Base-by-base conservation (phyloP, 2,888 invertebrate genomes). In the Drosophila vallismaia region DNA sequence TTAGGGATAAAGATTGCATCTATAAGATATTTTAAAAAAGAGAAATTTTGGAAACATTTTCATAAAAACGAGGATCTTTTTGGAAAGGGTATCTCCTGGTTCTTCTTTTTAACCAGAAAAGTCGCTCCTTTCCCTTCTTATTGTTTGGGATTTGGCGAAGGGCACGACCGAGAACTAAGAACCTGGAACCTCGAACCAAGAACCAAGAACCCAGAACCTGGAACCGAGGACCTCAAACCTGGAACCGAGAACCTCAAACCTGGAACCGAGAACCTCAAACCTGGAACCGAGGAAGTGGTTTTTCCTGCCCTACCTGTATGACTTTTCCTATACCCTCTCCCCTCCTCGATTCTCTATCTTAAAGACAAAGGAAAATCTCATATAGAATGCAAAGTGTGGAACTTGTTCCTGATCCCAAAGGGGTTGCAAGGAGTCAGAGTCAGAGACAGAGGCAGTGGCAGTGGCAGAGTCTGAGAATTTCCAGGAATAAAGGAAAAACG, bases 301-400 rank as follows among this genome's bases (percentile, higher is more conserved):
- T 71, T 75, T 81, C 76, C 56, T 63, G 73, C 70, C 71, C 12
- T 69, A 69, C 68, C 68, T 69, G 71, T 63, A 50, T 36, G 66
- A 63, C 49, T 64, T 64, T 63, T 45, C 64, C 60, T 28, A n/a
- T 19, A 12, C 36, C n/a, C 10, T 26, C 46, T 40, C 2, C 28
- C 9, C 19, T 31, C 50, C 24, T 19, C 8, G 24, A 10, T 29
- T 12, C 29, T 29, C n/a, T n/a, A 31, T 7, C 24, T 24, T 10
- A 12, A 46, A 45, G 55, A 64, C 69, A 64, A 73, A 44, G 74
- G 64, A 70, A 70, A 70, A 38, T 38, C 5, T 52, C 48, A 54
- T 36, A 36, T 51, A 51, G 54, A 54, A 54, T 51, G 54, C 54
- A 44, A 54, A 63, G 70, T 70, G 70, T 70, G 70, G 70, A 70